Evolutionary conservation across 2,888 invertebrate genomes (phyloP).

Genomic region (Cordilura impudica): DNA sequence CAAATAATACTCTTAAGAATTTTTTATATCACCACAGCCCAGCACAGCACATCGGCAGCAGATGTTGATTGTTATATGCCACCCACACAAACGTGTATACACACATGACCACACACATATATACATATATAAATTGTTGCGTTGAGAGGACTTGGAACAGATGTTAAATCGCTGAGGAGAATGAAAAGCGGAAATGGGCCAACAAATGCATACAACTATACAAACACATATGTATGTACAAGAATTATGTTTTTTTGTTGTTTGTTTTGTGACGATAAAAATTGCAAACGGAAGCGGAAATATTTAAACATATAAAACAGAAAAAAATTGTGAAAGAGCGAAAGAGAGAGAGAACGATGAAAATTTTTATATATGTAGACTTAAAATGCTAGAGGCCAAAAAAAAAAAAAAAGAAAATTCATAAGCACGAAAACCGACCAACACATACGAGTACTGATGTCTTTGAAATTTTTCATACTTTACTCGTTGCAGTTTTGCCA

Average conservation of each 20-base stretch:
- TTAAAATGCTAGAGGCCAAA: constrained; percentile 17
- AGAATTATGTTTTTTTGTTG: constrained; percentile 36
- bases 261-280: constrained; percentile 44
- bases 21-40: constrained; percentile 41
- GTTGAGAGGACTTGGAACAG: neutral
- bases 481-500: neutral
- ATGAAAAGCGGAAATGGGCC: constrained; percentile 54
- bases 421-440: neutral
- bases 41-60: neutral
- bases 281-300: constrained; percentile 64
- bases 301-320: constrained; percentile 52
- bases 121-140: too few species aligned
- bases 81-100: neutral
- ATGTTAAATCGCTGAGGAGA: constrained; percentile 59
- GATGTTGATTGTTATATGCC: neutral
- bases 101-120: neutral
- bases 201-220: neutral
- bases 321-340: constrained; percentile 1
- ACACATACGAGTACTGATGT: neutral
- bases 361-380: constrained; percentile 6
- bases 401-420: neutral
- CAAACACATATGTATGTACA: neutral
- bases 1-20: constrained; percentile 57
- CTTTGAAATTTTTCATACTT: neutral
- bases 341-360: neutral